Evolutionary conservation across 2,797 vertebrate species (phyloP).

Genomic region (Gymnoscopelus braueri): DNA sequence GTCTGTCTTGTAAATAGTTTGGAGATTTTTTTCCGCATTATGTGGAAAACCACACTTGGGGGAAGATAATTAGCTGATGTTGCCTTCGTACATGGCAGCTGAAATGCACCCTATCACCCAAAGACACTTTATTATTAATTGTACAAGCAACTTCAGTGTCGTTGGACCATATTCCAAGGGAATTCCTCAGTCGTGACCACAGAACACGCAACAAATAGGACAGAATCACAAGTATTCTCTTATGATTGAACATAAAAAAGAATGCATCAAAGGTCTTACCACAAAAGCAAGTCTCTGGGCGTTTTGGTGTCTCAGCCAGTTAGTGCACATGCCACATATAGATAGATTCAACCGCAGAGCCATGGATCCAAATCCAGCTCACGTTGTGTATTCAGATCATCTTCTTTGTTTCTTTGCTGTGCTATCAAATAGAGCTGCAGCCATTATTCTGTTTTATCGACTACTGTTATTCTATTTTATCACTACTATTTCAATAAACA

Average conservation of each 20-base stretch:
- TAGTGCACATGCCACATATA: background rate
- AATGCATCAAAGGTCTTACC: background rate
- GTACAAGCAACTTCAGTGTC: background rate
- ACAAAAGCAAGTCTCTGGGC: background rate
- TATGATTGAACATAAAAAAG: background rate
- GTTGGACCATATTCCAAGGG: too few species aligned
- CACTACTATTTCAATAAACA: too few species aligned
- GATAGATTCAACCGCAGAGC: too few species aligned
- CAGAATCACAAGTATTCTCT: background rate
- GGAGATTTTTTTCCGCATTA: constrained; percentile 31
- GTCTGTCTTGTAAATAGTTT: constrained; percentile 36
- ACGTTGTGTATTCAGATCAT: too few species aligned
- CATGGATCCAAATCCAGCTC: too few species aligned
- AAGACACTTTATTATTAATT: constrained; percentile 12
- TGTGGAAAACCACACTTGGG: constrained; percentile 42
- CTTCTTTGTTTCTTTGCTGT: too few species aligned
- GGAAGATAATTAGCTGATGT: constrained; percentile 53
- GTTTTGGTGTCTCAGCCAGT: too few species aligned
- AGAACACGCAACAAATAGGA: background rate
- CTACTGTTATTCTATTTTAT: too few species aligned
- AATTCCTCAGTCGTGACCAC: background rate
- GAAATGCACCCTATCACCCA: constrained; percentile 11
- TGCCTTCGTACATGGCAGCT: constrained; percentile 47
- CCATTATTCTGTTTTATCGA: too few species aligned
- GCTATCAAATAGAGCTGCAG: too few species aligned